A percentile compares a stretch with the other conserved stretches of the same genome.
Evolutionary conservation across 1,140 invertebrate species (phyloP).

Genomic region (Trachymyrmex septentrionalis): DNA sequence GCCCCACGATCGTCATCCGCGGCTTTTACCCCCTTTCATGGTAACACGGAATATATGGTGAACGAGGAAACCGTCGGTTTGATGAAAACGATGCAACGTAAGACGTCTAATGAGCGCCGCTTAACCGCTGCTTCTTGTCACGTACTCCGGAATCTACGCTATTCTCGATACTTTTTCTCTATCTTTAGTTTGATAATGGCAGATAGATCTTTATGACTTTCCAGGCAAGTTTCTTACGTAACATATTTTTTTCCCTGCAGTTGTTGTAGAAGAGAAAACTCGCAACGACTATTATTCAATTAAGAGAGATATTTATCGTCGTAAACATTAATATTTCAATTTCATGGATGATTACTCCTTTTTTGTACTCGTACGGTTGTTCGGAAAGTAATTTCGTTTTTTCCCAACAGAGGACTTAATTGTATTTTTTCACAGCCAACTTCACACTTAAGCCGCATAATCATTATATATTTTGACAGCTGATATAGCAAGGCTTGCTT

Average conservation of each 20-base stretch:
- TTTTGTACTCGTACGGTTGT: no score
- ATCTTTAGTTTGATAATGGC: conserved; percentile 3
- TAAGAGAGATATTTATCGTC: neutral
- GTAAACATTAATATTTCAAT: neutral
- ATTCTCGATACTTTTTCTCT: conserved; percentile 11
- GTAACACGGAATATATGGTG: conserved; percentile 45
- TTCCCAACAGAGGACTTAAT: no score
- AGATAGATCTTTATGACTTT: neutral
- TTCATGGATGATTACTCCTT: neutral
- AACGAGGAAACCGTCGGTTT: conserved; percentile 50
- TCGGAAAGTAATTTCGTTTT: no score
- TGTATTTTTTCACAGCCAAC: no score
- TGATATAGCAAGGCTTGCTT: no score
- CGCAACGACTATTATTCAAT: neutral
- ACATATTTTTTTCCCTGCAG: neutral
- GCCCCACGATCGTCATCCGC: conserved; percentile 70
- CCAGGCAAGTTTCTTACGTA: neutral
- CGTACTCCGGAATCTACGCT: conserved; percentile 24
- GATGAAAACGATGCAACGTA: conserved; percentile 49
- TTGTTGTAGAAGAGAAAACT: neutral
- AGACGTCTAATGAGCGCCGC: conserved; percentile 55
- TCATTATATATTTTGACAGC: no score
- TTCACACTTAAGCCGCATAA: no score
- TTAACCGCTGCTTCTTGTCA: conserved; percentile 42
- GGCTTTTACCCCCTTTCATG: conserved; percentile 55